Conservation (phyloP, 2,113 vertebrate species). For the Podarcis cretensis region DNA sequence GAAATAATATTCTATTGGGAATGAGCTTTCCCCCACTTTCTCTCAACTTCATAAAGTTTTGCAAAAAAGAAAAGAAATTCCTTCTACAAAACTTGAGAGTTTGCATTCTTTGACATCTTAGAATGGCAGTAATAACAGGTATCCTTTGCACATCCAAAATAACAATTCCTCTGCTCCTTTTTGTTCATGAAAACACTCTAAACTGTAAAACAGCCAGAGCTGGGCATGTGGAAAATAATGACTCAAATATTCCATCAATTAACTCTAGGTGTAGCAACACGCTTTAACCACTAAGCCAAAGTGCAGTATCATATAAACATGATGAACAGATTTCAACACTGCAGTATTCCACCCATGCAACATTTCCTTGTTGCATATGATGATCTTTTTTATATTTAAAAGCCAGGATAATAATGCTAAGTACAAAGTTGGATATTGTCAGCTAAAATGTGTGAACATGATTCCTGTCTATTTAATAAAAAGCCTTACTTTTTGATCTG, state of each 20-base stretch:
- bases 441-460: neutral
- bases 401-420: neutral
- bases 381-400: neutral
- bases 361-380: neutral
- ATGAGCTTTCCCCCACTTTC: neutral
- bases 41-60: neutral
- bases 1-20: neutral
- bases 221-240: neutral
- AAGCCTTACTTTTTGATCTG: fast-evolving
- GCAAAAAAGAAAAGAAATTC: neutral
- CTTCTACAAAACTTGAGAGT: neutral
- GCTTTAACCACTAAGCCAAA: neutral
- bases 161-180: neutral
- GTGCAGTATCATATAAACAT: neutral
- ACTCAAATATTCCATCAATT: neutral
- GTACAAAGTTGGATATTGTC: neutral
- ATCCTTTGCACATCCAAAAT: neutral
- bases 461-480: neutral
- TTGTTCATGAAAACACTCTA: neutral
- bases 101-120: neutral
- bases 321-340: neutral
- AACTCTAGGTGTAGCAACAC: neutral
- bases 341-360: neutral
- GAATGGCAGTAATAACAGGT: neutral
- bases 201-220: neutral